Conservation (phyloP, 2,797 vertebrate genomes). For the Premnoplex brunnescens region DNA sequence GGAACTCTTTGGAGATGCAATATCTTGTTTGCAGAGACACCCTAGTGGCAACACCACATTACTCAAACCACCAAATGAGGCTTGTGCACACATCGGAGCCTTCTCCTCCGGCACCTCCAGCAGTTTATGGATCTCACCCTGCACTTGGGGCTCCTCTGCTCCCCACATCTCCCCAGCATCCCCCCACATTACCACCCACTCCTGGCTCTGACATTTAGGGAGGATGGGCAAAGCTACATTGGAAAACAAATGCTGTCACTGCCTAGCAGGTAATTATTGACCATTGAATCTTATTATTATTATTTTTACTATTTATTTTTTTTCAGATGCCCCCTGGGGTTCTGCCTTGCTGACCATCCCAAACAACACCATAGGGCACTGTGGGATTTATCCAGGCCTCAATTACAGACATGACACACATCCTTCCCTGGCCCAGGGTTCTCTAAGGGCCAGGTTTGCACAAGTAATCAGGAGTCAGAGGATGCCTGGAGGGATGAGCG, state of each 20-base stretch:
- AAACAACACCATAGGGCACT: not conserved
- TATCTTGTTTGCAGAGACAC: constrained; percentile 64
- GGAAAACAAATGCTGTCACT: not conserved
- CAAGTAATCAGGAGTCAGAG: not conserved
- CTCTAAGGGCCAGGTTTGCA: not conserved
- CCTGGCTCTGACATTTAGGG: not conserved
- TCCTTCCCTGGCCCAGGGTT: not conserved
- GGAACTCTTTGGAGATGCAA: constrained; percentile 60
- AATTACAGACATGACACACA: accelerated
- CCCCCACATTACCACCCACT: accelerated
- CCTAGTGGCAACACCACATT: constrained; percentile 49
- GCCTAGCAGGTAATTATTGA: not conserved
- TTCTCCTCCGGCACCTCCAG: not conserved
- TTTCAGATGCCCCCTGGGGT: not conserved
- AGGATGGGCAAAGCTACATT: not conserved
- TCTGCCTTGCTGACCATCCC: not conserved
- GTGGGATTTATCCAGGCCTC: not conserved
- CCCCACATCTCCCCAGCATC: not conserved
- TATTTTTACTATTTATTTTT: not conserved
- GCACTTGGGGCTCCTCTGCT: not conserved
- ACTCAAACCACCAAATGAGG: constrained; percentile 43
- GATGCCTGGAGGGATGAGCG: not conserved
- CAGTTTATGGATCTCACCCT: not conserved
- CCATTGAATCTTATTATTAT: not conserved
- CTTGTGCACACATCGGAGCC: not conserved